phyloP scores from a whole-genome alignment of 2,888 invertebrate species.

The Mythimna ferrago region DNA sequence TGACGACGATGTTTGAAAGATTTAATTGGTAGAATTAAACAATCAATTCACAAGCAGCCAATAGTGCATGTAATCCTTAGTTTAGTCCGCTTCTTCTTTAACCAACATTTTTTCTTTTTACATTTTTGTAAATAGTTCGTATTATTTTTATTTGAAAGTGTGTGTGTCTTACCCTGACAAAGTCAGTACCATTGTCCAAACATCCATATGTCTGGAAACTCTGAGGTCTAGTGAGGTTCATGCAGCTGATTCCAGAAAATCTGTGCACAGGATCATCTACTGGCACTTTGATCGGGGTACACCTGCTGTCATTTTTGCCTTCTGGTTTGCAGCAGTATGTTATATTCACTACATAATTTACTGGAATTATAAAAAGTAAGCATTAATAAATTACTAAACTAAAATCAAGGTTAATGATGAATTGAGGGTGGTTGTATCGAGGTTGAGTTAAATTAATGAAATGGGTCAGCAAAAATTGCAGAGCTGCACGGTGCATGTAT shows the following conservation, averaged over 20 bases:
- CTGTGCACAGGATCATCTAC: constrained; percentile 55
- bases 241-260: constrained; percentile 45
- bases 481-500: no score
- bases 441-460: no score
- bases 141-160: background rate
- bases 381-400: no score
- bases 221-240: constrained; percentile 52
- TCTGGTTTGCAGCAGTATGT: constrained; percentile 43
- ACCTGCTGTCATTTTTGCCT: constrained; percentile 39
- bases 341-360: constrained; percentile 14
- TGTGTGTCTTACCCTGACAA: constrained; percentile 30
- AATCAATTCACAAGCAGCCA: no score
- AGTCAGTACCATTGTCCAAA: constrained; percentile 30
- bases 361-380: constrained; percentile 33
- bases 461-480: no score
- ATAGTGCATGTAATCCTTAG: background rate
- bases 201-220: constrained; percentile 51
- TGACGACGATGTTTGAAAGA: no score
- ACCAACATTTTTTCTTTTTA: background rate
- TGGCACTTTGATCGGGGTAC: constrained; percentile 42
- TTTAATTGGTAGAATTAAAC: no score
- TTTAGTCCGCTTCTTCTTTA: background rate
- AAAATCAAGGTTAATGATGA: no score
- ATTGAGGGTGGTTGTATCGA: no score
- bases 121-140: background rate